Evolutionary conservation across 1,140 invertebrate genomes (phyloP).

Genomic region (Pogonus chalceus): DNA sequence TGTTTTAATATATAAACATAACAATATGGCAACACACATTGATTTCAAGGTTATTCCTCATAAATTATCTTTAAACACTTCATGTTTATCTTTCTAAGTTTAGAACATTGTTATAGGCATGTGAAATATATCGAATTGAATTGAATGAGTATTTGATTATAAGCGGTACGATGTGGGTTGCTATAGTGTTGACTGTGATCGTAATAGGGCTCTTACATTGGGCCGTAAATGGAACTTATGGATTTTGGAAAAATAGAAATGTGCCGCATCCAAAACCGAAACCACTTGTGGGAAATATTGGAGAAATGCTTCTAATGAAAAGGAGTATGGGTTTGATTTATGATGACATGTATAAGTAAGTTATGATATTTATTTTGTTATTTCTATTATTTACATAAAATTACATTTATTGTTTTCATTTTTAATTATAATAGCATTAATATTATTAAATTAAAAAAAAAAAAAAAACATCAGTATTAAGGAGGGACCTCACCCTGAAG

Average conservation of each 20-base stretch:
- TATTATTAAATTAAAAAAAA: slow-evolving; percentile 29
- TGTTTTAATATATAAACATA: neutral
- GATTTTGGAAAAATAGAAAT: slow-evolving; percentile 31
- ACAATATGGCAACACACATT: neutral
- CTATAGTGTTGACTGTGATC: neutral
- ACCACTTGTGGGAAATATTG: slow-evolving; percentile 30
- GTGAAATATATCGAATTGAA: neutral
- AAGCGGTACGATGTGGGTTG: neutral
- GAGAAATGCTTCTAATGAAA: slow-evolving; percentile 15
- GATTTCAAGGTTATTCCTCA: neutral
- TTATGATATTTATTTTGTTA: no score
- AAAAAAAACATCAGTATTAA: slow-evolving; percentile 25
- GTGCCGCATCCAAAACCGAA: slow-evolving; percentile 23
- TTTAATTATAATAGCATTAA: slow-evolving; percentile 33
- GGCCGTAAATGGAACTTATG: slow-evolving; percentile 13
- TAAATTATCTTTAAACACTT: neutral
- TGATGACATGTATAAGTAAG: slow-evolving; percentile 23
- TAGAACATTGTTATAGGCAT: no score
- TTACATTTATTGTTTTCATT: slow-evolving; percentile 28
- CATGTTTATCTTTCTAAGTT: no score
- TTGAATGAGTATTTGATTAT: neutral
- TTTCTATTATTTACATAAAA: slow-evolving; percentile 32
- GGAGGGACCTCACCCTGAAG: slow-evolving; percentile 31
- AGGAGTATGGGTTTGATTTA: slow-evolving; percentile 15
- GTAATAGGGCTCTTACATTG: neutral